Percentiles rank a stretch among this genome's conserved stretches.
Evolutionary conservation across 2,888 invertebrate genomes (phyloP).

Genomic region (Parthenolecanium corni): DNA sequence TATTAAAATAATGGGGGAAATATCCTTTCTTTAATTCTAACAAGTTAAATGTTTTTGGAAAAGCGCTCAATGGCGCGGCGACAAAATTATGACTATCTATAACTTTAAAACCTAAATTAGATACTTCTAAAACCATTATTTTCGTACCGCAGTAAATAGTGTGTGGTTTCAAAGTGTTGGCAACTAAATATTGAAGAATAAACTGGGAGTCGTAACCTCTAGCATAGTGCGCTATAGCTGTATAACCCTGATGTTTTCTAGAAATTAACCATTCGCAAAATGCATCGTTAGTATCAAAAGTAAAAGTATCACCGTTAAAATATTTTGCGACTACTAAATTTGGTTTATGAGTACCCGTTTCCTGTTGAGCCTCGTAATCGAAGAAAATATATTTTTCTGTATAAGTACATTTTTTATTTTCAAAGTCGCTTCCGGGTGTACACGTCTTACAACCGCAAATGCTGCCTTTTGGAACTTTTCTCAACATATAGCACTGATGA

Average conservation of each 20-base stretch:
- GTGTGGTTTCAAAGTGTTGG: slow-evolving; percentile 12
- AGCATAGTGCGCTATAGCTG: slow-evolving; percentile 23
- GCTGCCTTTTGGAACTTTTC: slow-evolving; percentile 11
- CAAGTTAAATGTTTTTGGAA: slow-evolving; percentile 32
- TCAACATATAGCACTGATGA: slow-evolving; percentile 16
- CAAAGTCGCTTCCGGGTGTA: neutral
- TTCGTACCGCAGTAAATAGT: slow-evolving; percentile 23
- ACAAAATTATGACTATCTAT: slow-evolving; percentile 30
- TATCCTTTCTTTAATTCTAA: slow-evolving; percentile 32
- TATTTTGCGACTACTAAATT: slow-evolving; percentile 29
- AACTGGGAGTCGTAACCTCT: slow-evolving; percentile 15
- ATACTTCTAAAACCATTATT: slow-evolving; percentile 15
- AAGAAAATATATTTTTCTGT: slow-evolving; percentile 30
- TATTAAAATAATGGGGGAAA: slow-evolving; percentile 32
- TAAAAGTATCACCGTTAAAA: slow-evolving; percentile 29
- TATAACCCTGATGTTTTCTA: slow-evolving; percentile 31
- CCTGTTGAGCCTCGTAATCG: slow-evolving; percentile 30
- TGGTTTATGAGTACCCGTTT: slow-evolving; percentile 2
- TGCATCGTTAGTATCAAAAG: slow-evolving; percentile 27
- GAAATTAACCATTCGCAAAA: slow-evolving; percentile 19
- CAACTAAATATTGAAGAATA: slow-evolving; percentile 13
- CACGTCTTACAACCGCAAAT: neutral
- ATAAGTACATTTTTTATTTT: slow-evolving; percentile 22
- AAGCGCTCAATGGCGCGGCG: slow-evolving; percentile 30
- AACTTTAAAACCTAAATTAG: slow-evolving; percentile 1